These are phyloP conservation scores for Chesias legatella DNA, from an alignment of 2,888 invertebrate genomes.

Conservation along the genomic window DNA sequence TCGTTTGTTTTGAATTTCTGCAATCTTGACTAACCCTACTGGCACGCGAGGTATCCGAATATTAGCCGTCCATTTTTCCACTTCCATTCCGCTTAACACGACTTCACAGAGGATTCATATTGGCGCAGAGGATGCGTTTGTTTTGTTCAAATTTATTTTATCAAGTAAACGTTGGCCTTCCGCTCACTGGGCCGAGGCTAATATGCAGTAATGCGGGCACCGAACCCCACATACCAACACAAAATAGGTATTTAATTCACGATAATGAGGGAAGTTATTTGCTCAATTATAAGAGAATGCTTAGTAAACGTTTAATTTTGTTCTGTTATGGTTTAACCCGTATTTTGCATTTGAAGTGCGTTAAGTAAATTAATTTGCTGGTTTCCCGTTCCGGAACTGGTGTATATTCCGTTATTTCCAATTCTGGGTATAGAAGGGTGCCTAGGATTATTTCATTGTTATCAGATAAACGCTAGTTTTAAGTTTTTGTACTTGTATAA, in stretches of 20 bases:
- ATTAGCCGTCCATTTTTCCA: conserved; percentile 75
- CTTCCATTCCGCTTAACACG: conserved; percentile 74
- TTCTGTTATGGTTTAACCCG: conserved; percentile 24
- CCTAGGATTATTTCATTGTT: no score
- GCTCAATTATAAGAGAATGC: conserved; percentile 61
- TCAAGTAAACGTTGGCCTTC: conserved; percentile 75
- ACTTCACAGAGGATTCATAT: conserved; percentile 78
- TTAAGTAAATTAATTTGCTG: conserved; percentile 13
- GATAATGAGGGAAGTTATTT: conserved; percentile 70
- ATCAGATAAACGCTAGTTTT: no score
- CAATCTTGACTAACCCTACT: conserved; percentile 28
- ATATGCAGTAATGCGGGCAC: conserved; percentile 67
- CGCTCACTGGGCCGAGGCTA: conserved; percentile 65
- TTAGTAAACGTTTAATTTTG: conserved; percentile 48
- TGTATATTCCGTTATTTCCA: not conserved
- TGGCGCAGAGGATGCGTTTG: conserved; percentile 74
- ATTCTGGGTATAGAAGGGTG: not conserved
- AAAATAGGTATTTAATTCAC: conserved; percentile 49
- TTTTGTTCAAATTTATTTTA: conserved; percentile 79
- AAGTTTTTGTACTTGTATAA: no score
- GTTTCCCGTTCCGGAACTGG: conserved; percentile 4
- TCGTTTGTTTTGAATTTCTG: conserved; percentile 22
- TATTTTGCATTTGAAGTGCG: conserved; percentile 22
- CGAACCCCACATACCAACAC: conserved; percentile 32
- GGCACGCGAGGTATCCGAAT: conserved; percentile 71